Base-by-base conservation (phyloP, 2,797 vertebrate species). In the Potorous gilbertii region DNA sequence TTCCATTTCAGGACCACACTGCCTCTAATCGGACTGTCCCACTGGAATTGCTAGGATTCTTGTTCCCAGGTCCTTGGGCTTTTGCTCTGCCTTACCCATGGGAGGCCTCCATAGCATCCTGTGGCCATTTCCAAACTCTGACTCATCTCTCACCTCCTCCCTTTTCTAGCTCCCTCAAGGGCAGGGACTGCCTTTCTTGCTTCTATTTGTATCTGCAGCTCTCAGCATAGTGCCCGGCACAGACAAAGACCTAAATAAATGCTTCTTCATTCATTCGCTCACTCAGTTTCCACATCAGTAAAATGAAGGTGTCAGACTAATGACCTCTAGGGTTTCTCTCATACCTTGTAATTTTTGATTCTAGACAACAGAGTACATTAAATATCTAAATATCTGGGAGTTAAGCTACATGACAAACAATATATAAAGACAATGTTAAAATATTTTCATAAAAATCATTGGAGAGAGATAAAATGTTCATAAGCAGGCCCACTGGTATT, bases 281-380 rank as follows among this genome's bases (percentile, higher is more conserved):
- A 24, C 90, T 92, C 62, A 54, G 40, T 46, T 55, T 74, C 74
- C 90, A n/a, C 46, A 94, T 92, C 94, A 91, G 93, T 95, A 93
- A 96, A 95, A 50, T n/a, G 21, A 91, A 55, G 27, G 40, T 50
- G 18, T 13, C 74, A 31, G 46, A 28, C 54, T 95, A 92, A 92
- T 91, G 81, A 94, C 54, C 31, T 90, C 90, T 50, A 92, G 90
- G 91, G 57, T 18, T 40, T 91, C 93, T 50, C 10, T 93, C 94
- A 62, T 46, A 56, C 54, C 92, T 74, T 90, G 90, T 92, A 93
- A n/a, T 56, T 14, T 3, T 40, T 74, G 92, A 50, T 34, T 94
- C 62, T 62, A 93, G 92, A 97, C 94, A 96, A 81, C 0, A 24
- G 21, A 81, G 21, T 81, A 81, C n/a, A 10, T 21, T 9, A 81